phyloP scores from a whole-genome alignment of 2,888 invertebrate genomes.

The Drosophila pseudotakahashii region DNA sequence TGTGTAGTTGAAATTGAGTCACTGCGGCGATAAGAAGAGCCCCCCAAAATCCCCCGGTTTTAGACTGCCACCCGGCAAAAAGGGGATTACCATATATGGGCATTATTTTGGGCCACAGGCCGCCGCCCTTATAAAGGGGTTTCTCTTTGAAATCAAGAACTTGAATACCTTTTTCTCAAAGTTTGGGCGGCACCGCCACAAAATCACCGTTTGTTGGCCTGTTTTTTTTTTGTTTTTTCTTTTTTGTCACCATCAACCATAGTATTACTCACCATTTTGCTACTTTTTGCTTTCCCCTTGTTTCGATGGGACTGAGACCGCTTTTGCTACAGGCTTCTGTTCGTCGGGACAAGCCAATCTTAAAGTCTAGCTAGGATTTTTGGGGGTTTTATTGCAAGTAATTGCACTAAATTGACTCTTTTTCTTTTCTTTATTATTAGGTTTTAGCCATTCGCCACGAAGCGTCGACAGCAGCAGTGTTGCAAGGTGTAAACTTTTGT shows the following conservation, averaged over 20 bases:
- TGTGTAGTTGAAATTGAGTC: conserved; percentile 39
- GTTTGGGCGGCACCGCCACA: conserved; percentile 27
- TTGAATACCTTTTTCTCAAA: neutral
- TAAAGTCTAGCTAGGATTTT: conserved; percentile 19
- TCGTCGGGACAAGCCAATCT: conserved; percentile 2
- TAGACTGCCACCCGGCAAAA: conserved; percentile 2
- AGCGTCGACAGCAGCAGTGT: too few relatives aligned
- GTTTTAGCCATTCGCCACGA: neutral
- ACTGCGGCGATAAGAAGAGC: conserved; percentile 49
- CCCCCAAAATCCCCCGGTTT: conserved; percentile 9
- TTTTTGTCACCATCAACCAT: conserved; percentile 14
- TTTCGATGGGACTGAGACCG: neutral
- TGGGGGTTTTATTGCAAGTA: conserved; percentile 20
- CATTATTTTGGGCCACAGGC: conserved; percentile 60
- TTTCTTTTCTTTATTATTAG: conserved; percentile 33
- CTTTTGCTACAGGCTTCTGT: neutral
- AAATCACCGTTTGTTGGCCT: conserved; percentile 34
- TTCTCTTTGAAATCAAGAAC: neutral
- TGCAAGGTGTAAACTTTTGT: too few relatives aligned
- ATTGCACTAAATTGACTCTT: conserved; percentile 42
- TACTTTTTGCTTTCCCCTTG: conserved; percentile 44
- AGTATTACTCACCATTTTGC: conserved; percentile 74
- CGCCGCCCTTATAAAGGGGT: neutral
- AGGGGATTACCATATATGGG: conserved; percentile 65
- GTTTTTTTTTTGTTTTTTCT: conserved; percentile 21